Evolutionary conservation across 2,113 vertebrate genomes (phyloP).

Genomic region (Vombatus ursinus): DNA sequence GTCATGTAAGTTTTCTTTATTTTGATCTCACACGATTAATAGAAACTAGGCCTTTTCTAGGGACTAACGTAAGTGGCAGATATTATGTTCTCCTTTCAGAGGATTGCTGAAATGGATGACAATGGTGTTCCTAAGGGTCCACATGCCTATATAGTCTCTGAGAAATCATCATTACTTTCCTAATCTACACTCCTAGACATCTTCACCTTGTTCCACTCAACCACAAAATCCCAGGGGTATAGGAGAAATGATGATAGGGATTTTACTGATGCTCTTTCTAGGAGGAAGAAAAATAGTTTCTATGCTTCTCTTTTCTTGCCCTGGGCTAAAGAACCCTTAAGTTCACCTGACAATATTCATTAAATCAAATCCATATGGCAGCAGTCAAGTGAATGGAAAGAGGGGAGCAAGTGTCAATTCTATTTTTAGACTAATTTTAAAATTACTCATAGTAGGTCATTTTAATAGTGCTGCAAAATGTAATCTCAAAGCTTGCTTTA

Average conservation of each 20-base stretch:
- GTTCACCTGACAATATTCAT: constrained; percentile 57
- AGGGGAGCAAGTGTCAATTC: constrained; percentile 29
- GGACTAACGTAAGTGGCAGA: neutral
- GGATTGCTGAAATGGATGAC: neutral
- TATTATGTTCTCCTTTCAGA: neutral
- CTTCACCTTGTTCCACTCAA: constrained; percentile 3
- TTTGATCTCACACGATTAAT: neutral
- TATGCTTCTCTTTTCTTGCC: constrained; percentile 11
- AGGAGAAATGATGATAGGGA: neutral
- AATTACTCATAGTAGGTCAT: constrained; percentile 1
- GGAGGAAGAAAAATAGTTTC: constrained; percentile 14
- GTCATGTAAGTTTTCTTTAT: neutral
- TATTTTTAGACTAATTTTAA: constrained; percentile 44
- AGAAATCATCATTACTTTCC: neutral
- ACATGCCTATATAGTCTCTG: neutral
- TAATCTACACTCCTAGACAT: neutral
- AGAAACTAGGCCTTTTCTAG: neutral
- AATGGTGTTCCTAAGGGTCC: neutral
- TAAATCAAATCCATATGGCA: constrained; percentile 50
- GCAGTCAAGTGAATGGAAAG: constrained; percentile 17
- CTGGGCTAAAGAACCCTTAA: constrained; percentile 45
- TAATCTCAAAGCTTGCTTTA: neutral
- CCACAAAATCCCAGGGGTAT: constrained; percentile 1
- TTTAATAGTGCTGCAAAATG: neutral
- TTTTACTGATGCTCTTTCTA: constrained; percentile 44